These are phyloP conservation scores for Polietes domitor DNA, from an alignment of 2,888 invertebrate genomes.

Conservation along the genomic window DNA sequence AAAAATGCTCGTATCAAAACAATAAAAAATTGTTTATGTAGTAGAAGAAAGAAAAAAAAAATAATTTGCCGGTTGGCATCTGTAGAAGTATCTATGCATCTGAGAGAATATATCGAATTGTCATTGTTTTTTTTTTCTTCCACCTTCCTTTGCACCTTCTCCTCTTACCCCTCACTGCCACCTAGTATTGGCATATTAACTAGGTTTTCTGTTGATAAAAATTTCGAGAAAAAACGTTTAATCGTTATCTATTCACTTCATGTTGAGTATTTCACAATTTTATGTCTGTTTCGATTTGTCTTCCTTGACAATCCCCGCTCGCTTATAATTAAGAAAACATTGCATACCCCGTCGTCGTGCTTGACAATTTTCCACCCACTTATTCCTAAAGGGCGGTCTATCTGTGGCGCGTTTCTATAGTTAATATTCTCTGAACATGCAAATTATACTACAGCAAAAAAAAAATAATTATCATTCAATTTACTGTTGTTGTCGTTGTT, in stretches of 20 bases:
- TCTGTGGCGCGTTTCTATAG: no score
- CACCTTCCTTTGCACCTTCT: no score
- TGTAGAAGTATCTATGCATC: no score
- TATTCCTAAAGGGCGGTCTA: not conserved
- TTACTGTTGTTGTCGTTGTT: not conserved
- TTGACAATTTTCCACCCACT: not conserved
- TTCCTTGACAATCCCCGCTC: constrained; percentile 1
- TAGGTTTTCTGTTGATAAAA: not conserved
- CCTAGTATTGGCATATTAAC: not conserved
- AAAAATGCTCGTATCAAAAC: not conserved
- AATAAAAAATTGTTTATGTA: constrained; percentile 3
- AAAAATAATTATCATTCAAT: constrained; percentile 23
- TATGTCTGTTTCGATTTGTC: not conserved
- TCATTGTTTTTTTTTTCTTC: no score
- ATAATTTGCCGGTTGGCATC: not conserved
- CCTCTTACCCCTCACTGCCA: not conserved
- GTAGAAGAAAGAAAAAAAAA: no score
- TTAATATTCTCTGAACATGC: constrained; percentile 34
- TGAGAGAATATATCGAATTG: no score
- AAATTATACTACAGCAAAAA: not conserved
- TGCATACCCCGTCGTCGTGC: not conserved
- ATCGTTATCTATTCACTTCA: constrained; percentile 24
- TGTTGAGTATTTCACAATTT: not conserved
- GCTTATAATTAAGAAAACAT: constrained; percentile 31
- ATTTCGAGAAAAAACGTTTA: not conserved